These are phyloP conservation scores for Tipula unca DNA, from an alignment of 2,888 invertebrate genomes.

Conservation along the genomic window DNA sequence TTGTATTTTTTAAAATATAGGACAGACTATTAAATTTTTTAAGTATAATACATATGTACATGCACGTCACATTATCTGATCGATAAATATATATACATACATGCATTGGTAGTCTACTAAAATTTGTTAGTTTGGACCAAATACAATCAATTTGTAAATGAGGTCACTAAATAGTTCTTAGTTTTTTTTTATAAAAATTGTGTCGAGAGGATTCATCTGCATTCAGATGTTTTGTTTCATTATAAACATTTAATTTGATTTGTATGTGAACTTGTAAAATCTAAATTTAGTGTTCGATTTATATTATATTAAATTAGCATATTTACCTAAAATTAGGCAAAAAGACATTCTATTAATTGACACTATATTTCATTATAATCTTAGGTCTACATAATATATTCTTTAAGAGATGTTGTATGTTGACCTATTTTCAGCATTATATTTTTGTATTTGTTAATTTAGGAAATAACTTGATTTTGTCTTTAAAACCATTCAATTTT, in stretches of 20 bases:
- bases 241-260: neutral
- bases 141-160: neutral
- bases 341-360: neutral
- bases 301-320: neutral
- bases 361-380: too few relatives aligned
- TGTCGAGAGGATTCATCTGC: neutral
- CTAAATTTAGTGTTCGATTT: neutral
- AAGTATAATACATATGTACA: too few relatives aligned
- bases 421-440: neutral
- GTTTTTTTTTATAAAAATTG: neutral
- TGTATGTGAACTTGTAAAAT: neutral
- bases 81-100: neutral
- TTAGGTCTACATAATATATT: too few relatives aligned
- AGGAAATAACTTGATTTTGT: neutral
- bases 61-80: neutral
- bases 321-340: too few relatives aligned
- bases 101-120: neutral
- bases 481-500: neutral
- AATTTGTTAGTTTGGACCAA: neutral
- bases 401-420: neutral
- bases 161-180: neutral
- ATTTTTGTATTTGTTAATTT: neutral
- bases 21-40: neutral
- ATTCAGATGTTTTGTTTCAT: neutral
- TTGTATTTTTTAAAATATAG: too few relatives aligned